Evolutionary conservation across 2,797 vertebrate genomes (phyloP), one percentile per base, ranked within the genome.

Genomic region (Cynopterus sphinx): DNA sequence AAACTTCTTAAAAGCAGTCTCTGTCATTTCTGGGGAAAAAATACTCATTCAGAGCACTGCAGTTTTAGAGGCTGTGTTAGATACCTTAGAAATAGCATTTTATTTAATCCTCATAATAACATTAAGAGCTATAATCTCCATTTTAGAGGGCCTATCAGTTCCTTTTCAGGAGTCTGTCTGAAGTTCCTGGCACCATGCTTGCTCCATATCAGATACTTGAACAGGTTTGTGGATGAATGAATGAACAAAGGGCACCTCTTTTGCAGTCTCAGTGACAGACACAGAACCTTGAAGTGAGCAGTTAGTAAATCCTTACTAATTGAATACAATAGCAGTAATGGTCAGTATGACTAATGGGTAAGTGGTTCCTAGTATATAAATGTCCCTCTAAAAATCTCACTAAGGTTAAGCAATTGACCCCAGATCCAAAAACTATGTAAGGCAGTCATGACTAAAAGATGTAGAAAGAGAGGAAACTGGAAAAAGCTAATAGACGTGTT

Each of bases 1-100:
- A 89, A 83, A 78, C 8, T 87, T 78, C 84, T 95, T 71, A 87
- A 93, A 93, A 74, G 51, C 33, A 49, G 22, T 46, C 0, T n/a
- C 53, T 81, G 46, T 33, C 51, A 36, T 87, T 87, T 28, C 55
- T 65, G 36, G 31, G 74, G 24, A 26, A 67, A 65, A 36, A 65
- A 36, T 8, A 46, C 12, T 90, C 43, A 81, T 82, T 53, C 43
- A 67, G 21, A 83, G 22, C 7, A 59, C 2, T 4, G 67, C 21
- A 26, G 55, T 57, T 90, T 79, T 75, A 68, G 39, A 12, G 59
- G 16, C 15, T 71, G 12, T 49, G 74, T 22, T 39, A 67, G 31
- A 33, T 26, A 16, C 28, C 95, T 87, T 57, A 74, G 41, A 90
- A 63, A 74, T 3, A 51, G 26, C 57, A 90, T 84, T 84, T 92